Base-by-base conservation (phyloP, 2,888 invertebrate genomes). In the Cyclophora punctaria region DNA sequence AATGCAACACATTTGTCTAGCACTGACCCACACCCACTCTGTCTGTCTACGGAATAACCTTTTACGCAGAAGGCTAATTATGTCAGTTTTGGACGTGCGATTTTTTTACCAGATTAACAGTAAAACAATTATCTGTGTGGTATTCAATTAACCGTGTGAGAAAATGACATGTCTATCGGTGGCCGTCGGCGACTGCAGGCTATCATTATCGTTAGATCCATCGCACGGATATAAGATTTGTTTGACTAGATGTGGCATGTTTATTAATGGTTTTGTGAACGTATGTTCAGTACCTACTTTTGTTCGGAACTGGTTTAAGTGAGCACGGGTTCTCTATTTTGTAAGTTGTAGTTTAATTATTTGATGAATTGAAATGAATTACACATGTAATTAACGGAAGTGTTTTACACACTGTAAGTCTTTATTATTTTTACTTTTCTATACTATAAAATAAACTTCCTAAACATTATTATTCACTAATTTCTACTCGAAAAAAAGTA, bases 81-180 rank as follows among this genome's bases (percentile, higher is more conserved):
- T 57, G 63, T 61, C 63, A 64, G 59, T 63, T 66, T 20, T 57
- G 60, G 67, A 65, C 66, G 64, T 57, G 64, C 58, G 56, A 63
- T 67, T 71, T 71, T 69, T 69, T 69, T 66, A 55, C 51, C 34
- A 43, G 54, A 63, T 67, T 64, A 65, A 68, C 65, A 75, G 72
- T 77, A 67, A 77, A 75, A 76, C 78, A 75, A 80, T 79, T 75
- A 78, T 67, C 70, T 60, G 62, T 60, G 69, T 64, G 65, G 71
- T 75, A 80, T 84, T 83, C 82, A 83, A 83, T 84, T 82, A 83
- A 72, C 65, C 66, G 66, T 73, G 76, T 73, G 80, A 80, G 83
- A 82, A 83, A 80, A 83, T 80, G 84, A 83, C 83, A 82, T 75
- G 79, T 75, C 76, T 77, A 77, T 80, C 66, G 66, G 63, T 59